Evolutionary conservation across 2,113 vertebrate genomes (phyloP), one percentile per base, ranked within the genome.

Genomic region (Geococcyx californianus): DNA sequence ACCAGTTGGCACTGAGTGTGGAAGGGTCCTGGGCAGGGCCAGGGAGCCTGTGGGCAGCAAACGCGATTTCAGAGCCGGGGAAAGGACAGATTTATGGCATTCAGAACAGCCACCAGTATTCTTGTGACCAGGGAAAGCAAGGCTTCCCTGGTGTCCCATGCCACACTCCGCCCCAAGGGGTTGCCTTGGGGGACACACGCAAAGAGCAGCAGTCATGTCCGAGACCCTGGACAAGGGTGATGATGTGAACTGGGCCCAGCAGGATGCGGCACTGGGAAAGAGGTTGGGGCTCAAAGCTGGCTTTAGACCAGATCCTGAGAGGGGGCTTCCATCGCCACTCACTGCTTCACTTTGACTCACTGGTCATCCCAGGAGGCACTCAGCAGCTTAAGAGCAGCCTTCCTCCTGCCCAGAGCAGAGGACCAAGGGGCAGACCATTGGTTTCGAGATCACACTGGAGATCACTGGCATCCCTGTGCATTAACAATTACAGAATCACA

Each of bases 141-240:
- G 45, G 31, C 29, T 47, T 72, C 25, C 72, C 45, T 18, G 7
- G 47, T 40, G n/a, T 84, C 79, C 45, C 59, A 42, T 1, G 0
- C 38, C 52, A 16, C 0, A 0, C 51, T 60, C 54, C 59, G 47
- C 13, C 38, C 26, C 1, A 0, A 59, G 44, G 36, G 12, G n/a
- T 83, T 54, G 29, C 25, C 40, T 28, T 47, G 21, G 11, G 58
- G 25, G 6, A 44, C 38, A 38, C 0, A 0, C 0, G 1, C 38
- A 23, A 40, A 17, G 36, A 58, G 21, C 29, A 55, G 18, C 54
- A 31, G 33, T 21, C 13, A 11, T 11, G 31, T 52, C 49, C 33
- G 25, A 49, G 33, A 44, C 38, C 51, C 58, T 7, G 12, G 26
- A 20, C 59, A 40, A 59, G 45, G 51, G 66, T n/a, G 52, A 67